Evolutionary conservation across 1,140 invertebrate species (phyloP).

Genomic region (Eumaeus atala): DNA sequence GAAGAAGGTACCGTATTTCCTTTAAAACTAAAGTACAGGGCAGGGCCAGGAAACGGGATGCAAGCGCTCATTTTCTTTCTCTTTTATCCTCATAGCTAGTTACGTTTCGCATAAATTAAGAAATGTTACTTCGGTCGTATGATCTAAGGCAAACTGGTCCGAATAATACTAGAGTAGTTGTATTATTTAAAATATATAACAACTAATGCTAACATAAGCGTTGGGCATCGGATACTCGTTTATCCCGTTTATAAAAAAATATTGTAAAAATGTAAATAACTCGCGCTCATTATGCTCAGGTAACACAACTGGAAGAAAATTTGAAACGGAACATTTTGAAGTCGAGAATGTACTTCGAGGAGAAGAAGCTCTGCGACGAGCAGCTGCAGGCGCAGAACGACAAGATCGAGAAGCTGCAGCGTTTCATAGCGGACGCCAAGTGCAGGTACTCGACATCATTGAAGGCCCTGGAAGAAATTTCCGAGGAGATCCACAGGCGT

Average conservation of each 20-base stretch:
- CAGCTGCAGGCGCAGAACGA: slow-evolving; percentile 91
- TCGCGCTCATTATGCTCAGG: slow-evolving; percentile 48
- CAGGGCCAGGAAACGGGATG: too few species aligned
- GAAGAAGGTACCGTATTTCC: slow-evolving; percentile 76
- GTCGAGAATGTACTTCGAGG: slow-evolving; percentile 93
- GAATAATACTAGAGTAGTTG: too few species aligned
- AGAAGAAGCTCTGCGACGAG: slow-evolving; percentile 93
- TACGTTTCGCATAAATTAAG: too few species aligned
- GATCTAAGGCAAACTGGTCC: too few species aligned
- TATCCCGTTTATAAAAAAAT: too few species aligned
- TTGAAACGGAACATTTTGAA: slow-evolving; percentile 86
- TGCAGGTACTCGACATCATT: slow-evolving; percentile 89
- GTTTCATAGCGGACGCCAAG: slow-evolving; percentile 86
- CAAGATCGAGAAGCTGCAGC: slow-evolving; percentile 87
- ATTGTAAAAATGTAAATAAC: neutral
- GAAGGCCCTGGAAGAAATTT: slow-evolving; percentile 91
- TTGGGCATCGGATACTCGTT: too few species aligned
- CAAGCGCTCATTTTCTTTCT: too few species aligned
- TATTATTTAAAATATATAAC: too few species aligned
- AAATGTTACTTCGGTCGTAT: too few species aligned
- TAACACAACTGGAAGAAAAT: slow-evolving; percentile 84
- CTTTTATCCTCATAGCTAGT: too few species aligned
- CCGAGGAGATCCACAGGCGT: slow-evolving; percentile 91
- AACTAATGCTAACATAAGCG: too few species aligned
- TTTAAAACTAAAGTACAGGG: too few species aligned